Conservation (phyloP, 2,888 invertebrate species). For the Brachylomia viminalis region DNA sequence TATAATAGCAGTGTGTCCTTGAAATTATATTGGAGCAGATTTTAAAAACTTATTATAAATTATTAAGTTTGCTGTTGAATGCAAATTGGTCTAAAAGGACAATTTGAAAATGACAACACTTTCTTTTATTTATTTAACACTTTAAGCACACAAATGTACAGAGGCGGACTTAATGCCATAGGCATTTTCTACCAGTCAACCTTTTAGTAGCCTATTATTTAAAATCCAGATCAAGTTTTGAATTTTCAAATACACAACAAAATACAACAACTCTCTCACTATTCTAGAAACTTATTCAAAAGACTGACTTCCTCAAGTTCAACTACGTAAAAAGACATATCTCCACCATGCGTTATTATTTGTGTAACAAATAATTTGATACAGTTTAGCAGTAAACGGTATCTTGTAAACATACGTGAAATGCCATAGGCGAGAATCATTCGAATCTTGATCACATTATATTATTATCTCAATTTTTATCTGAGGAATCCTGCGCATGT, state of each 20-base stretch:
- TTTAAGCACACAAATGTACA: too few species aligned
- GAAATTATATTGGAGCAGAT: slow-evolving; percentile 34
- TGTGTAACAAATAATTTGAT: slow-evolving; percentile 80
- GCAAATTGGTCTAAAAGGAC: neutral
- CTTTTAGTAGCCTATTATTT: too few species aligned
- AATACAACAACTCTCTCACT: neutral
- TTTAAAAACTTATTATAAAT: slow-evolving; percentile 25
- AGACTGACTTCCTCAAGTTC: neutral
- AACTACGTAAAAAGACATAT: slow-evolving; percentile 54
- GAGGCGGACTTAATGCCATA: too few species aligned
- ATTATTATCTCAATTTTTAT: slow-evolving; percentile 72
- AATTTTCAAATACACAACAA: neutral
- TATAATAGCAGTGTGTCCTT: slow-evolving; percentile 38
- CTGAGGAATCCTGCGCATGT: slow-evolving; percentile 63
- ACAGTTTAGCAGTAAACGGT: slow-evolving; percentile 75
- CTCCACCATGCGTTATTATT: slow-evolving; percentile 77
- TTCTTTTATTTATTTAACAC: too few species aligned
- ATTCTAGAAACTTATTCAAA: slow-evolving; percentile 18
- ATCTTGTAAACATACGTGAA: slow-evolving; percentile 74
- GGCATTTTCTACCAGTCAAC: too few species aligned
- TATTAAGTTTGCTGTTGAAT: neutral
- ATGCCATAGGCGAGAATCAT: slow-evolving; percentile 70
- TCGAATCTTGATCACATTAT: slow-evolving; percentile 65
- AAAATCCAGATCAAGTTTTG: neutral
- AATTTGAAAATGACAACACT: neutral